Base-by-base conservation (phyloP, 2,113 vertebrate species). In the Eptatretus burgeri region DNA sequence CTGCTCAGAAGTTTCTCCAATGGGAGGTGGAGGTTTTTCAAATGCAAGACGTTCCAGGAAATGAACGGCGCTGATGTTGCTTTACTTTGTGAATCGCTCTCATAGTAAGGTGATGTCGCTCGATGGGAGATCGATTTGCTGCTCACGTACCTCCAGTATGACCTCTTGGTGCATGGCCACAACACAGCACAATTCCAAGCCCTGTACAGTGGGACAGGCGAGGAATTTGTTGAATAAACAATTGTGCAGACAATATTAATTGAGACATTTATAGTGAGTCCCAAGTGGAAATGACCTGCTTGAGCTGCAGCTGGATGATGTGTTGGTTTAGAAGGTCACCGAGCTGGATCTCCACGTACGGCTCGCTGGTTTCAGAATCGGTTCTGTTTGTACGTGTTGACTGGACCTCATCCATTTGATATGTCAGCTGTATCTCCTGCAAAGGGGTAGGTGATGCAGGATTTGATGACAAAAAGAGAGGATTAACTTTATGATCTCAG, bases 41-140 rank as follows among this genome's bases (percentile, higher is more conserved):
- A n/a, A n/a, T n/a, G n/a, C n/a, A n/a, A n/a, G n/a, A n/a, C n/a
- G n/a, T n/a, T 41, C 27, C 7, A 41, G 27, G 27, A 41, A 41
- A 41, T 7, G 27, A 41, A 41, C 27, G 27, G 27, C 27, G 27
- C 27, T 7, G 27, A 41, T 41, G 27, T 41, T 41, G 27, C 27
- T 41, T 7, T 41, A 41, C 27, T 41, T 41, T 41, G 27, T 41
- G 27, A 41, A 41, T 41, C 56, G 12, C n/a, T 20, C 51, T 79
- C 78, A 96, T 50, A 96, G 78, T 68, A 96, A 73, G 1, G 88
- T 95, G 69, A 96, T 95, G 76, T 95, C 88, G 1, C 91, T 94
- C 50, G 91, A 87, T 2, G 91, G 88, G 67, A 96, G 75, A 0
- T 87, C 93, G 14, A 84, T 78, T 68, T 82, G 78, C 74, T 93